phyloP scores from a whole-genome alignment of 2,888 invertebrate genomes.

The Malacosoma neustria region DNA sequence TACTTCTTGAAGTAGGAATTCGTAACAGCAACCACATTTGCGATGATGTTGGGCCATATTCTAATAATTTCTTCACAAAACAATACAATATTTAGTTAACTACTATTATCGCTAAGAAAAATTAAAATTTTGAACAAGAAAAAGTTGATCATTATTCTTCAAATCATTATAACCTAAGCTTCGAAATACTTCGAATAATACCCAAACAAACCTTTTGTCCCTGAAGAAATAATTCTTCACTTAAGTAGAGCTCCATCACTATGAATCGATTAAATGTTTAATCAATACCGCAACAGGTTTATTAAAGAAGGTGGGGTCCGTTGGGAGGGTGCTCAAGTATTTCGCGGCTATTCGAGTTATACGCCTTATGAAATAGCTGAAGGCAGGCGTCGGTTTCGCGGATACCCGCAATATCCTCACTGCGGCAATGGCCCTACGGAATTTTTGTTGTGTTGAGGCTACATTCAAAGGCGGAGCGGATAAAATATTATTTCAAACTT shows the following conservation, averaged over 20 bases:
- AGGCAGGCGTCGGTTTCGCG: constrained; percentile 46
- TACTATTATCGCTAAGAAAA: too few species aligned
- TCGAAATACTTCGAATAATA: too few species aligned
- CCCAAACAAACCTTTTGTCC: too few species aligned
- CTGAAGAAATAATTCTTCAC: too few species aligned
- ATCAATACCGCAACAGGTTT: neutral
- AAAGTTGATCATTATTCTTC: too few species aligned
- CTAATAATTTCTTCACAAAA: too few species aligned
- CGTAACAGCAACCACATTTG: too few species aligned
- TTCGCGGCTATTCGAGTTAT: constrained; percentile 66
- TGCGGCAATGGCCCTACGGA: constrained; percentile 49
- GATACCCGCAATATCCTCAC: constrained; percentile 47
- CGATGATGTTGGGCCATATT: too few species aligned
- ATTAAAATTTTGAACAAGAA: too few species aligned
- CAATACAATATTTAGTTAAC: too few species aligned
- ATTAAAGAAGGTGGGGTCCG: neutral
- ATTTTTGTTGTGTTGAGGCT: constrained; percentile 31
- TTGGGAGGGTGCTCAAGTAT: constrained; percentile 22
- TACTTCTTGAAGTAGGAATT: too few species aligned
- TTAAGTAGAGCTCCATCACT: neutral
- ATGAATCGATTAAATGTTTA: neutral
- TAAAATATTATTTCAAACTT: neutral
- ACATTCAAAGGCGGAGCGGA: constrained; percentile 21
- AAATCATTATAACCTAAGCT: too few species aligned
- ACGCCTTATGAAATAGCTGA: constrained; percentile 70